Base-by-base conservation (phyloP, 2,797 vertebrate genomes). In the Pangasius larnaudii region DNA sequence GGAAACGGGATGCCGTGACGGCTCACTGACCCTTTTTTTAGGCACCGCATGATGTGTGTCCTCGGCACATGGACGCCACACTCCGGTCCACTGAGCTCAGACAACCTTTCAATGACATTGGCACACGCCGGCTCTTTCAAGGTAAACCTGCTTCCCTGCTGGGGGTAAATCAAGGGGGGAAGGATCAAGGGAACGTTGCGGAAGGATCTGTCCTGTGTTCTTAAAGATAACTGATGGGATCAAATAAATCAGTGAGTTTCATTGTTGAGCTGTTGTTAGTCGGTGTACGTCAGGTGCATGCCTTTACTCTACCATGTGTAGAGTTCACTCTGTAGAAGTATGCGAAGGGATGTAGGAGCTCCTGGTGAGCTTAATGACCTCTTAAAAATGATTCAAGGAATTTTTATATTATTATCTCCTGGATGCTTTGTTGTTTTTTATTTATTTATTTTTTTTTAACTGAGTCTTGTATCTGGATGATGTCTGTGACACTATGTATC, bases 51-150 rank as follows among this genome's bases (percentile, higher is more conserved):
- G 78, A 78, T 82, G 63, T 51, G 67, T 79, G 71, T 82, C 59
- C 75, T 87, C 77, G 13, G 58, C 85, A 84, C 89, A 84, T 78
- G 88, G 88, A 85, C 16, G 42, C 85, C 10, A 39, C 6, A 30
- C 69, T 81, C 69, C 27, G 53, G 78, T 84, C 89, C 72, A 72
- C 58, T 82, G 88, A 87, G 79, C 87, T 81, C 82, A 59, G 81
- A 87, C 92, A 93, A 93, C 93, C 92, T 93, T 90, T 92, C 90
- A 91, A 89, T 94, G 92, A 93, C 93, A 92, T 92, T 92, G 92
- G 81, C 89, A 86, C 84, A 30, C 85, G 77, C 89, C 82, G 89
- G 71, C 58, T 89, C 85, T 89, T 24, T 93, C 49, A 89, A 93
- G 91, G 90, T 91, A 88, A 56, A 89, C 53, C 19, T 67, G 53